phyloP scores from a whole-genome alignment of 2,888 invertebrate genomes.

The Hemicrepidius hirtus region DNA sequence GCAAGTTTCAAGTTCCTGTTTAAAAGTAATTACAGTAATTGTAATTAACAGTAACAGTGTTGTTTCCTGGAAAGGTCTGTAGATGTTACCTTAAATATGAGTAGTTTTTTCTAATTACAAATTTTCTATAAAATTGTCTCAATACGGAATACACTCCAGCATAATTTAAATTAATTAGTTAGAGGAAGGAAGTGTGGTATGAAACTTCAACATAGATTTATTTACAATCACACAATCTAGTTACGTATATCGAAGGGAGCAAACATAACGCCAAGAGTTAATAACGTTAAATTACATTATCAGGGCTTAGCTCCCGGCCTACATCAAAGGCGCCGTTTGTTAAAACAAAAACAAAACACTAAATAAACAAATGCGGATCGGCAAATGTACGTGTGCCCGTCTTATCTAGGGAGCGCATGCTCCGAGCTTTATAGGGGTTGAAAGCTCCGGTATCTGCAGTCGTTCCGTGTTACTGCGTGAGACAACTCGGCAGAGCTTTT shows the following conservation, averaged over 20 bases:
- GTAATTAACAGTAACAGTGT: no score
- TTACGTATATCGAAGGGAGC: slow-evolving; percentile 33
- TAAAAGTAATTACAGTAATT: no score
- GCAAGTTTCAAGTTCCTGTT: no score
- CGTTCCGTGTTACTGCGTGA: slow-evolving; percentile 52
- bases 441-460: slow-evolving; percentile 59
- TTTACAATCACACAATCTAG: slow-evolving; percentile 36
- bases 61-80: no score
- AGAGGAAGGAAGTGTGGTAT: slow-evolving; percentile 20
- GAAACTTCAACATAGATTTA: slow-evolving; percentile 31
- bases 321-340: slow-evolving; percentile 48
- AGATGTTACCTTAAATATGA: no score
- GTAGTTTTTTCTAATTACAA: no score
- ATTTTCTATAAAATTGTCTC: neutral
- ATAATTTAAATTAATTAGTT: slow-evolving; percentile 25
- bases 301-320: slow-evolving; percentile 33
- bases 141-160: neutral
- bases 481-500: slow-evolving; percentile 39
- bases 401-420: slow-evolving; percentile 54
- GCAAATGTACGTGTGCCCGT: slow-evolving; percentile 58
- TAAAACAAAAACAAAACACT: slow-evolving; percentile 56
- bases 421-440: slow-evolving; percentile 53
- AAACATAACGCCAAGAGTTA: slow-evolving; percentile 39
- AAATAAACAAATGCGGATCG: slow-evolving; percentile 64
- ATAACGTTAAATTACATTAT: slow-evolving; percentile 44